phyloP scores from a whole-genome alignment of 2,113 vertebrate species.

The Solenodon paradoxus region DNA sequence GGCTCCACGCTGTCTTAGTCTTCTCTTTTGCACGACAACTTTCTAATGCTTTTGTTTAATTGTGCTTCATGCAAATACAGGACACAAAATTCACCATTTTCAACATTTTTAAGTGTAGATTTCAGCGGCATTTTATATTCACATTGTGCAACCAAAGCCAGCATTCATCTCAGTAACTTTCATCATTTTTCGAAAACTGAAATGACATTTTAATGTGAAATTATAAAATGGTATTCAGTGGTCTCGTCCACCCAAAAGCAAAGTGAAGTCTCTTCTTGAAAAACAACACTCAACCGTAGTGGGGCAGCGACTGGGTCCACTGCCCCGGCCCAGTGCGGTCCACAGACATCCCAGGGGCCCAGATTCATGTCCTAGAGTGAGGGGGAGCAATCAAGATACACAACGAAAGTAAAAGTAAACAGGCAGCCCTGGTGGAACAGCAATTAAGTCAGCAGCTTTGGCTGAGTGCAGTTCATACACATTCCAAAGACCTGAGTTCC shows the following conservation, averaged over 20 bases:
- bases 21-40: neutral
- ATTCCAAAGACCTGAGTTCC: too few relatives aligned
- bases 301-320: too few relatives aligned
- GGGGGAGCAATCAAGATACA: too few relatives aligned
- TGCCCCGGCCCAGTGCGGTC: too few relatives aligned
- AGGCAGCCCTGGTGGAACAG: too few relatives aligned
- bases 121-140: neutral
- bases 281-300: too few relatives aligned
- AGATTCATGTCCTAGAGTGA: too few relatives aligned
- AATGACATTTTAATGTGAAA: conserved; percentile 21
- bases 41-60: neutral
- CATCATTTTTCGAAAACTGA: neutral
- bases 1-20: neutral
- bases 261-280: neutral
- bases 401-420: too few relatives aligned
- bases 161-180: neutral
- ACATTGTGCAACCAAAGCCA: neutral
- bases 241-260: neutral
- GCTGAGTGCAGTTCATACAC: too few relatives aligned
- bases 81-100: neutral
- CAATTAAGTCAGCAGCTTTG: too few relatives aligned
- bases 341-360: too few relatives aligned
- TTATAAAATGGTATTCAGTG: neutral
- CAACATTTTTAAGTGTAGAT: neutral
- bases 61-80: neutral